Percentiles rank a stretch among this genome's conserved stretches.
Evolutionary conservation across 2,113 vertebrate genomes (phyloP).

Genomic region (Clinocottus analis): DNA sequence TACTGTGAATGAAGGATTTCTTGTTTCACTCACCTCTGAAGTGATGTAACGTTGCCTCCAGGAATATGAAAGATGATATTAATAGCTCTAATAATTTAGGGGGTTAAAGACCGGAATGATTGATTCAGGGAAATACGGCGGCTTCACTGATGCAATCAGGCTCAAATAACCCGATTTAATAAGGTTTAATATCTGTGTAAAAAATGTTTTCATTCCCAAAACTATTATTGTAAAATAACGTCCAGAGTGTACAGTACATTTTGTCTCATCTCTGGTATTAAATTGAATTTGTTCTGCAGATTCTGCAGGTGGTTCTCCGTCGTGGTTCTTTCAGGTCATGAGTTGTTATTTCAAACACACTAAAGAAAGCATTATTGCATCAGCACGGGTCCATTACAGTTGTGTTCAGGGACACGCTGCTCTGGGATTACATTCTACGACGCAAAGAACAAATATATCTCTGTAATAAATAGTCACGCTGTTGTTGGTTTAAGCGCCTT

Average conservation of each 20-base stretch:
- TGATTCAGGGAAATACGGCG: background rate
- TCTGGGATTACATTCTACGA: background rate
- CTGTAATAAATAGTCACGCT: conserved; percentile 10
- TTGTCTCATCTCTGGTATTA: background rate
- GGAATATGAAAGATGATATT: background rate
- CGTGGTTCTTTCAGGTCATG: background rate
- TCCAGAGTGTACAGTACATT: background rate
- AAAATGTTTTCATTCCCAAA: background rate
- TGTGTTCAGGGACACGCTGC: conserved; percentile 16
- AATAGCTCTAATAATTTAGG: background rate
- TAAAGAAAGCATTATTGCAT: background rate
- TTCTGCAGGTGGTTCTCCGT: background rate
- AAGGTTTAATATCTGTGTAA: background rate
- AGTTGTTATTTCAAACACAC: background rate
- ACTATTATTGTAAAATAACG: background rate
- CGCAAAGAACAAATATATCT: background rate
- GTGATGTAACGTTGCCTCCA: background rate
- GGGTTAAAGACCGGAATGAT: background rate
- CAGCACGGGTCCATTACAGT: background rate
- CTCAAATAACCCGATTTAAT: background rate
- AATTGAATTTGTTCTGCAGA: background rate
- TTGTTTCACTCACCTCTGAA: background rate
- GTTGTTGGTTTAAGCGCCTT: conserved; percentile 39
- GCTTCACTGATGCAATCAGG: background rate
- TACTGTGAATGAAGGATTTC: background rate